Evolutionary conservation across 2,888 invertebrate species (phyloP), one percentile per base, ranked within the genome.

Genomic region (Drosophila fungiperda): DNA sequence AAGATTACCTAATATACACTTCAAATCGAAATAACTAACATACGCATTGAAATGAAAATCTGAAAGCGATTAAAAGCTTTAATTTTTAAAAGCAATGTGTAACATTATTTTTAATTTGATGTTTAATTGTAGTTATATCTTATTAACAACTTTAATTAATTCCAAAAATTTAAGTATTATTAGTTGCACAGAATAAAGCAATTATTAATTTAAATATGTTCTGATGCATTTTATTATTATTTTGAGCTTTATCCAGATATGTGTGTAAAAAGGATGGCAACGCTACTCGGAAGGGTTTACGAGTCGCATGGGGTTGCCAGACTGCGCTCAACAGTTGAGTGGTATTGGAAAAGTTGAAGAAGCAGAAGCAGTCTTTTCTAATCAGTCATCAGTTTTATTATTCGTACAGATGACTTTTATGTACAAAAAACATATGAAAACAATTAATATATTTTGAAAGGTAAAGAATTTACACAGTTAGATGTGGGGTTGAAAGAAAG

Each of bases 1-100:
- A 64, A 68, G 63, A 68, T 79, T 64, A 64, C 55, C 17, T 54
- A 68, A 68, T 36, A 48, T 53, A 54, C 52, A 38, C 60, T 54
- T 45, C 49, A 62, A 74, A 54, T 49, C 74, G 60, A 48, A 58
- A 65, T 49, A 15, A 48, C 60, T 69, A 48, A 9, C 57, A 60
- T 42, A 57, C 49, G 69, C 35, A 53, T 29, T 26, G 26, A 9
- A 49, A 29, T 49, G 17, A 48, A 57, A 48, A 49, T 54, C 54
- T 40, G 32, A 48, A 15, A 26, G 8, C 42, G 20, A n/a, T 33
- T 6, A 20, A 52, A 52, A 29, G 23, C 26, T 32, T 12, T n/a
- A n/a, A n/a, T n/a, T 40, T n/a, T n/a, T 40, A 40, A 40, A 40
- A n/a, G 9, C 40, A 40, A n/a, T 40, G 40, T 40, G n/a, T 5